These are phyloP conservation scores for Sula dactylatra DNA, from an alignment of 2,113 vertebrate species.

Conservation along the genomic window DNA sequence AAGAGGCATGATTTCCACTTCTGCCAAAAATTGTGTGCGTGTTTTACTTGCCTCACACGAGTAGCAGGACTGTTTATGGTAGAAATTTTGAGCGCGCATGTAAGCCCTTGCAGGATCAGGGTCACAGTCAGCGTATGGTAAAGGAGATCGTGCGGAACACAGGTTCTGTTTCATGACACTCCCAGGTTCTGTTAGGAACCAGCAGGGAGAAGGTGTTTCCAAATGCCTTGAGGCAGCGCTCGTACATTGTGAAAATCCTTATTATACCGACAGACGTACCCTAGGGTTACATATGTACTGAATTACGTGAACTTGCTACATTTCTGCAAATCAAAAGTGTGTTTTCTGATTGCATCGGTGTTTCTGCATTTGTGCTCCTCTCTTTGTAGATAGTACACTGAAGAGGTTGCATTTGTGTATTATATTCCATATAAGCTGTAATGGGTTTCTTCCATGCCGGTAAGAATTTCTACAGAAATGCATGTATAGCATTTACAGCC, in stretches of 20 bases:
- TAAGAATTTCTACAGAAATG: not conserved
- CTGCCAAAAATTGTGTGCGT: accelerated
- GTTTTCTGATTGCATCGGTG: not conserved
- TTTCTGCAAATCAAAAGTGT: not conserved
- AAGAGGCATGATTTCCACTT: not conserved
- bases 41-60: not conserved
- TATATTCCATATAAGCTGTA: not conserved
- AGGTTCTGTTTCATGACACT: not conserved
- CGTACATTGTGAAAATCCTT: not conserved
- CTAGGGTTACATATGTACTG: not conserved
- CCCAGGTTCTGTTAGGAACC: not conserved
- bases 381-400: not conserved
- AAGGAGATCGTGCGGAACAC: not conserved
- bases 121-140: not conserved
- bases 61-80: not conserved
- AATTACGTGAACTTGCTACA: not conserved
- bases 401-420: not conserved
- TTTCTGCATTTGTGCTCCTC: not conserved
- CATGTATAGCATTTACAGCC: not conserved
- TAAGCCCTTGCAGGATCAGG: not conserved
- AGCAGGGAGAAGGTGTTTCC: conserved; percentile 11
- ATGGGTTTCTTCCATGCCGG: not conserved
- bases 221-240: not conserved
- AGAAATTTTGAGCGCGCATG: not conserved
- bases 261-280: not conserved